Percentiles rank a stretch among this genome's conserved stretches.
Conservation (phyloP, 2,888 invertebrate species). For the Cloeon dipterum region DNA sequence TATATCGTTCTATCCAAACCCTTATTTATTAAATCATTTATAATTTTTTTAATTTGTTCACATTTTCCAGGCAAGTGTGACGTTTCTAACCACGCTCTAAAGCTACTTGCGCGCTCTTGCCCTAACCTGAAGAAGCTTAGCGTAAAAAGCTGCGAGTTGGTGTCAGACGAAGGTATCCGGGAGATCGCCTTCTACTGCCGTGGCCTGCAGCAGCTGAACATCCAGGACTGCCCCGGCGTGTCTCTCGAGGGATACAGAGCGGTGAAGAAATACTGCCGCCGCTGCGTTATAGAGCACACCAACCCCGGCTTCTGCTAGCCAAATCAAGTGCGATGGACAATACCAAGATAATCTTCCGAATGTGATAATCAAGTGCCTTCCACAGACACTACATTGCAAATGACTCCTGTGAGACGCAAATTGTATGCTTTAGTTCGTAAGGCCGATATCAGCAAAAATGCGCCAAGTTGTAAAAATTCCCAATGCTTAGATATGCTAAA, state of each 20-base stretch:
- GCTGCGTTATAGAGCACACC: constrained; percentile 85
- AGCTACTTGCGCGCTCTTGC: constrained; percentile 68
- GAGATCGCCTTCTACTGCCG: constrained; percentile 75
- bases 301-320: constrained; percentile 77
- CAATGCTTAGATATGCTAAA: too few relatives aligned
- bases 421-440: too few relatives aligned
- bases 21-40: too few relatives aligned
- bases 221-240: constrained; percentile 69
- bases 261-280: constrained; percentile 76
- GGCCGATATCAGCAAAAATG: too few relatives aligned
- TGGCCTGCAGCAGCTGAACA: constrained; percentile 73
- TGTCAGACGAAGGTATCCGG: constrained; percentile 73
- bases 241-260: constrained; percentile 73
- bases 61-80: constrained; percentile 63
- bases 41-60: too few relatives aligned
- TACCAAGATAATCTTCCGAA: too few relatives aligned
- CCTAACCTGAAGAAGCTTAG: constrained; percentile 78
- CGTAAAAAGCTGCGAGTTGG: constrained; percentile 70
- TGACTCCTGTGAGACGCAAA: too few relatives aligned
- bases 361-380: too few relatives aligned
- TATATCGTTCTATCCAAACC: too few relatives aligned
- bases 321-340: too few relatives aligned
- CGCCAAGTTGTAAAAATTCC: too few relatives aligned
- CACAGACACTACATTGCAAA: too few relatives aligned
- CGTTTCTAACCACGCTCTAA: constrained; percentile 69